Evolutionary conservation across 2,113 vertebrate genomes (phyloP), one percentile per base, ranked within the genome.

Genomic region (Antennarius striatus): DNA sequence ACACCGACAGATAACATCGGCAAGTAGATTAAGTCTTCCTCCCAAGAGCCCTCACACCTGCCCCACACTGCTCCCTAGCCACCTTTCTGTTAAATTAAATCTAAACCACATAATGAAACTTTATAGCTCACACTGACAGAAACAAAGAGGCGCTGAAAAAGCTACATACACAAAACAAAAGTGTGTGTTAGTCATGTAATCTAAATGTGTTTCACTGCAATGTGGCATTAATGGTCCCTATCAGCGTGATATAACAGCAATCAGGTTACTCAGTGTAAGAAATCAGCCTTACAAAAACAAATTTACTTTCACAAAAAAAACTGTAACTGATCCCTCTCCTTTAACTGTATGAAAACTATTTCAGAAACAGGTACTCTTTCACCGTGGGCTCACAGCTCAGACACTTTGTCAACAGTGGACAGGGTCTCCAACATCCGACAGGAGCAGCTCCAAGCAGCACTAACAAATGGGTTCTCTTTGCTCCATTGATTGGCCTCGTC

Each of bases 11-110:
- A 71, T 72, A 59, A 64, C 63, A 68, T 54, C 53, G 56, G 50
- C 36, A 40, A 62, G 58, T 39, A 61, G 47, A 59, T 61, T 68
- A 48, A 75, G 64, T 58, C 51, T 77, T 77, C 50, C 79, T 72
- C 81, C 56, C 75, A 69, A 22, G 52, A 54, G 64, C 64, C 73
- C 48, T 65, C 63, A 53, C 73, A 82, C 57, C 79, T 77, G 81
- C 39, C 55, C 40, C 49, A 4, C 13, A 51, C 56, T 49, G 63
- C 60, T 60, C 68, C 63, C 67, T 39, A 4, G 43, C 17, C 63
- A 74, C 62, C 39, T 67, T 63, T 43, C 17, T 30, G 63, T 17
- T 58, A 61, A 71, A 87, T 79, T 52, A 79, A 72, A 79, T 63
- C 17, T 1, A 65, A 56, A 68, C 29, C 62, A 57, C 63, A 54